phyloP scores from a whole-genome alignment of 2,888 invertebrate species.

The Adineta ricciae region DNA sequence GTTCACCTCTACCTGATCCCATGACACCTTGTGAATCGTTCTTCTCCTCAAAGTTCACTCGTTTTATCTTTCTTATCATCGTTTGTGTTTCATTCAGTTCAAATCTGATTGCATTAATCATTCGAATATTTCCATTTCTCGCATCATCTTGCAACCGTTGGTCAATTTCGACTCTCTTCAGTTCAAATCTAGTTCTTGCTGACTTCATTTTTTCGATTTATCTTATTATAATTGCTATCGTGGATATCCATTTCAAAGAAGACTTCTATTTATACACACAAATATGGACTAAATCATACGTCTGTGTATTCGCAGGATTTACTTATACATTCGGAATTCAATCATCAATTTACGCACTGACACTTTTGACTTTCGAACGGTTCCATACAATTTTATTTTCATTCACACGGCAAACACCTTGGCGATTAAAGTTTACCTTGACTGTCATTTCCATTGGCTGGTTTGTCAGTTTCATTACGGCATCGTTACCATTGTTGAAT shows the following conservation, averaged over 20 bases:
- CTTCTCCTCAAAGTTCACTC: neutral
- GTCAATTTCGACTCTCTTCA: neutral
- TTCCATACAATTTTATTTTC: constrained; percentile 21
- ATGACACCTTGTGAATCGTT: constrained; percentile 15
- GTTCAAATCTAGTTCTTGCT: neutral
- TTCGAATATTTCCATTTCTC: neutral
- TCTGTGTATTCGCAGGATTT: neutral
- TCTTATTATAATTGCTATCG: neutral
- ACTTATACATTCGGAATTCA: neutral
- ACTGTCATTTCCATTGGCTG: neutral
- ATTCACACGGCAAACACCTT: constrained; percentile 7
- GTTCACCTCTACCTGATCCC: neutral
- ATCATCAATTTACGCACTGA: neutral
- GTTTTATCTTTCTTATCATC: neutral
- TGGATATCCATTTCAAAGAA: neutral
- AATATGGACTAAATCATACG: neutral
- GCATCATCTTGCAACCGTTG: neutral
- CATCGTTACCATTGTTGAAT: neutral
- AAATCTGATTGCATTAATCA: neutral
- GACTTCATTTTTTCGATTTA: constrained; percentile 13
- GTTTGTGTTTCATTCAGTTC: neutral
- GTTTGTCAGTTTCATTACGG: neutral
- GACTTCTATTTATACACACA: neutral
- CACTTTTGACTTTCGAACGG: neutral
- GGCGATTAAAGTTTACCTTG: neutral